Percentiles rank a stretch among this genome's conserved stretches.
Evolutionary conservation across 2,113 vertebrate genomes (phyloP).

Genomic region (Meles meles): DNA sequence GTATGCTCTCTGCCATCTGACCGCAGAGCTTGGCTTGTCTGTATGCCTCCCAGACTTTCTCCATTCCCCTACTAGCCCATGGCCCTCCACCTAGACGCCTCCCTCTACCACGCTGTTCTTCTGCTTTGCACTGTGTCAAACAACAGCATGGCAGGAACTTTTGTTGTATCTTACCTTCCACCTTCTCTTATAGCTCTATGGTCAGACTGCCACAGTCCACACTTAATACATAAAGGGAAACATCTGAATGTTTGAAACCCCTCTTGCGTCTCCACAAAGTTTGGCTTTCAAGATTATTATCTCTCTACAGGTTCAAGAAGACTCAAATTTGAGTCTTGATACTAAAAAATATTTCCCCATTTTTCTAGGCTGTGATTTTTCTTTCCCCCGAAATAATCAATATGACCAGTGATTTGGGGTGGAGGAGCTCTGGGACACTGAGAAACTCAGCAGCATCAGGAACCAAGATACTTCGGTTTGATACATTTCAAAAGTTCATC

Average conservation of each 20-base stretch:
- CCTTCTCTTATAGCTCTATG: neutral
- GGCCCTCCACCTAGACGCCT: neutral
- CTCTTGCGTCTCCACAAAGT: neutral
- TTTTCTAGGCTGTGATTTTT: neutral
- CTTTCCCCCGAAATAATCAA: neutral
- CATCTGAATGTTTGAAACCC: neutral
- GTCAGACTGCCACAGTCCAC: neutral
- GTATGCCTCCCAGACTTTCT: neutral
- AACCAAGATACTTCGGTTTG: neutral
- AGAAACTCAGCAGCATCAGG: too few species aligned
- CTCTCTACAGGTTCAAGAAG: neutral
- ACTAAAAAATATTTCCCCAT: neutral
- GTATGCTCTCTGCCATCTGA: neutral
- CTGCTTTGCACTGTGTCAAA: neutral
- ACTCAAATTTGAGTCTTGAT: neutral
- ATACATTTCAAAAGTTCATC: neutral
- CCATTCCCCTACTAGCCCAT: neutral
- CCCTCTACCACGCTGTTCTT: neutral
- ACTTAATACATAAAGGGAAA: neutral
- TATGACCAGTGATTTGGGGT: neutral
- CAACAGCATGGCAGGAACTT: neutral
- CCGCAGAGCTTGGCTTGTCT: neutral
- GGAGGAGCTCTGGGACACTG: neutral
- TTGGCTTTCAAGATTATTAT: neutral
- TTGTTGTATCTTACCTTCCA: neutral